A percentile compares a stretch with the other conserved stretches of the same genome.
phyloP scores from a whole-genome alignment of 1,140 invertebrate species.

The Lepidurus arcticus region DNA sequence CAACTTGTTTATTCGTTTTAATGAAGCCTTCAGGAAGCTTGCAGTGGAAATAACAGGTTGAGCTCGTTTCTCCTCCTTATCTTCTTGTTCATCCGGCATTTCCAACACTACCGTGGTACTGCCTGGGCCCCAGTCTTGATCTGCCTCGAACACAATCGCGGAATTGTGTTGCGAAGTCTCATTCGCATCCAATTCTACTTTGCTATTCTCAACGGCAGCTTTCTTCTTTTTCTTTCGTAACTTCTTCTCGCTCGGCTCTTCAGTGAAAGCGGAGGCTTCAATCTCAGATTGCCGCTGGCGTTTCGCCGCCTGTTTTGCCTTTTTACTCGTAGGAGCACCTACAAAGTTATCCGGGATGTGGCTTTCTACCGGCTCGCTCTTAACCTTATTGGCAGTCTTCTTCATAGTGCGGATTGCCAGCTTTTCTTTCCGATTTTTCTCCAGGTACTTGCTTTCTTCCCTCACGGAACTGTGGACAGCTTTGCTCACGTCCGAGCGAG shows the following conservation, averaged over 20 bases:
- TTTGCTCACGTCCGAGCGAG: constrained; percentile 41
- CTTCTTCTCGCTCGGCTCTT: constrained; percentile 34
- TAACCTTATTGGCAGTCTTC: neutral
- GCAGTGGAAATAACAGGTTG: neutral
- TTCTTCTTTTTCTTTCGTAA: constrained; percentile 25
- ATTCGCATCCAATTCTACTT: constrained; percentile 60
- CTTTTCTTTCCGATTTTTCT: neutral
- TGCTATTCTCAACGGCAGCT: constrained; percentile 51
- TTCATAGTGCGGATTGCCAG: neutral
- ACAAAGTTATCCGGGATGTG: constrained; percentile 20
- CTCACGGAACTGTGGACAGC: constrained; percentile 44
- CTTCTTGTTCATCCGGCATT: constrained; percentile 20
- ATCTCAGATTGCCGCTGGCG: constrained; percentile 26
- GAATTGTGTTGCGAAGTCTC: constrained; percentile 4
- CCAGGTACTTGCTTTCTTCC: constrained; percentile 41
- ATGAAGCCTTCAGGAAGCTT: neutral
- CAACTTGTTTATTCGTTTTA: neutral
- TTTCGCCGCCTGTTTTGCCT: constrained; percentile 35
- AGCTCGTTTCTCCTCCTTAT: constrained; percentile 16
- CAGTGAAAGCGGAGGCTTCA: neutral
- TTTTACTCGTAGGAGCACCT: constrained; percentile 39
- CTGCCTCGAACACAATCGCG: constrained; percentile 3
- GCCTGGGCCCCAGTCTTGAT: neutral
- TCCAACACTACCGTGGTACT: neutral
- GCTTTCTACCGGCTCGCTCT: neutral